phyloP scores from a whole-genome alignment of 2,113 vertebrate species.

The Oryzias celebensis region DNA sequence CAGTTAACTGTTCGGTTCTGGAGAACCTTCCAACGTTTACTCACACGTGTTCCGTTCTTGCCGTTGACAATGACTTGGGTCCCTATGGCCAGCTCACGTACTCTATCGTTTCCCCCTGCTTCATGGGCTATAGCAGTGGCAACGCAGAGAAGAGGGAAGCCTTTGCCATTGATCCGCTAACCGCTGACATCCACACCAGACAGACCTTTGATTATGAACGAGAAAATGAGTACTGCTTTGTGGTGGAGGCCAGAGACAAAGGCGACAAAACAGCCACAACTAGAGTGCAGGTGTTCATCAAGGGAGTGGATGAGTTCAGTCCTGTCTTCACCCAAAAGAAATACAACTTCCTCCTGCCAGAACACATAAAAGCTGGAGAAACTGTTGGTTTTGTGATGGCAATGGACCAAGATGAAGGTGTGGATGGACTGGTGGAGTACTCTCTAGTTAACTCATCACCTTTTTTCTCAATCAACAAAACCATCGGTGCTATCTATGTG shows the following conservation, averaged over 20 bases:
- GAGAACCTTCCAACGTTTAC: conserved; percentile 87
- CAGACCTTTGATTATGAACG: conserved; percentile 88
- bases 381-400: conserved; percentile 85
- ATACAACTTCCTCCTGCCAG: conserved; percentile 84
- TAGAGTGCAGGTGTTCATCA: conserved; percentile 81
- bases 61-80: conserved; percentile 87
- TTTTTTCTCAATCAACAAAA: conserved; percentile 86
- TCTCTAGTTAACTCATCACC: conserved; percentile 76
- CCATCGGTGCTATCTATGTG: conserved; percentile 83
- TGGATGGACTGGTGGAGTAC: conserved; percentile 86
- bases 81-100: conserved; percentile 86
- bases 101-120: conserved; percentile 83
- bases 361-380: conserved; percentile 72
- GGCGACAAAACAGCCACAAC: conserved; percentile 80
- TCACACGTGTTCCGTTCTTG: conserved; percentile 80
- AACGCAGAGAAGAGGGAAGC: conserved; percentile 73
- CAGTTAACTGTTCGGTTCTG: conserved; percentile 77
- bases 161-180: conserved; percentile 86
- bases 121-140: conserved; percentile 69
- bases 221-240: conserved; percentile 81
- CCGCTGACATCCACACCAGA: conserved; percentile 84
- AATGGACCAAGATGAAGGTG: conserved; percentile 84
- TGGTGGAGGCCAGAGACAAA: conserved; percentile 87
- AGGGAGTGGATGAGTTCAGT: conserved; percentile 89
- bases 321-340: conserved; percentile 86